Evolutionary conservation across 1,140 invertebrate species (phyloP).

Genomic region (Thalassaphorura encarpata): DNA sequence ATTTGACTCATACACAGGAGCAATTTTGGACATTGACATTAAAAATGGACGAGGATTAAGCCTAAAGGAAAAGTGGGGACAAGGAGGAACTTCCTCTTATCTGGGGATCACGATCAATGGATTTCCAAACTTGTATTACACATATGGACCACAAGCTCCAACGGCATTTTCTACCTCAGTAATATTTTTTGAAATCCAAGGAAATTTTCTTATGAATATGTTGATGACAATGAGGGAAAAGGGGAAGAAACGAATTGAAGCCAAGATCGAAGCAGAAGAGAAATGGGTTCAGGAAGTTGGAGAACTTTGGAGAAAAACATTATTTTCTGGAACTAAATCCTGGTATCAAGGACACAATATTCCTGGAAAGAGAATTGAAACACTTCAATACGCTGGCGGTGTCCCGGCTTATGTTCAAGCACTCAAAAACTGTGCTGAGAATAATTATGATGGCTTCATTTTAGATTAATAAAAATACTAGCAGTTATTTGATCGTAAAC

Average conservation of each 20-base stretch:
- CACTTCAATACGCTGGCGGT: not conserved
- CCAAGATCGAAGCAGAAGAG: not conserved
- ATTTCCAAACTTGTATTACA: slow-evolving; percentile 1
- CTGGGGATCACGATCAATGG: not conserved
- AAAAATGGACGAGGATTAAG: not conserved
- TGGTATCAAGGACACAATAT: slow-evolving; percentile 1
- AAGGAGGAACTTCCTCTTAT: not conserved
- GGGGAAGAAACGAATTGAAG: not conserved
- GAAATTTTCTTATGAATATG: not conserved
- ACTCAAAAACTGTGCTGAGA: not conserved
- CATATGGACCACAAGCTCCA: not conserved
- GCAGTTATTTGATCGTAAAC: too few relatives aligned
- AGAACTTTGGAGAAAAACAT: not conserved
- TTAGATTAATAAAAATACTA: not conserved
- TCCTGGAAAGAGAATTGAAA: not conserved
- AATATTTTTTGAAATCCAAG: not conserved
- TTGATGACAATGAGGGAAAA: not conserved
- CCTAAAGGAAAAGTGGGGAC: not conserved
- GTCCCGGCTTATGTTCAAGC: not conserved
- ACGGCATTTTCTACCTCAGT: not conserved
- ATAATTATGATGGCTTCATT: not conserved
- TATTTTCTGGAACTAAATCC: not conserved
- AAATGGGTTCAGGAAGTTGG: not conserved
- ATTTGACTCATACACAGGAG: slow-evolving; percentile 3
- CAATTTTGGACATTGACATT: slow-evolving; percentile 4